Base-by-base conservation (phyloP, 2,113 vertebrate species). In the Carollia perspicillata region DNA sequence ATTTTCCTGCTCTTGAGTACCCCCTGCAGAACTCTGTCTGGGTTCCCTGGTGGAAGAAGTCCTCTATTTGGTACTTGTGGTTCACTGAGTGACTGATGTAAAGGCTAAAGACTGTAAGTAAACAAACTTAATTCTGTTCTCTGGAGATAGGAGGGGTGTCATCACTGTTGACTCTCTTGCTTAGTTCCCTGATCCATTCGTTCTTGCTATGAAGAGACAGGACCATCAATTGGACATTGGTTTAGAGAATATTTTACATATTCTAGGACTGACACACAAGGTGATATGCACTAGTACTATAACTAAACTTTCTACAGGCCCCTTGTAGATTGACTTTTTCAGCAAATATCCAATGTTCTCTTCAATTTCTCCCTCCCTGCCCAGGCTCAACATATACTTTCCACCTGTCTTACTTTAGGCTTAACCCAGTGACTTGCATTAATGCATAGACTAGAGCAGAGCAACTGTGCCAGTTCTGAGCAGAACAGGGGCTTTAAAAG, bases 91-190 rank as follows among this genome's bases (percentile, higher is more conserved):
- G 65, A 72, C 10, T 79, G 22, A 37, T 2, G 3, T n/a, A 0
- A 10, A 72, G n/a, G 6, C 11, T 81, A 75, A 30, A 37, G 5
- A 65, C 4, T 20, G 1, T 22, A n/a, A 33, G 17, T 2, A 42
- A 71, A 51, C 16, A 37, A 26, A 84, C 28, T 60, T 60, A 37
- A 11, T 18, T 84, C 11, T 37, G 5, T 47, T 35, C 14, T 63
- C 60, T 37, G 6, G 2, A 47, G 28, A 42, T 28, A 4, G 0
- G 5, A 78, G 6, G 10, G 60, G 1, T n/a, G 1, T 3, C 20
- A 3, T 40, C 17, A 84, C 30, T 53, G 14, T 17, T 65, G 9
- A 44, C 2, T 44, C 8, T 60, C 18, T 10, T 17, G 8, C n/a
- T 65, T n/a, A 0, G 20, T 47, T 90, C 55, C 22, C 4, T 33